phyloP scores from a whole-genome alignment of 2,797 vertebrate species.

The Denticeps clupeoides region DNA sequence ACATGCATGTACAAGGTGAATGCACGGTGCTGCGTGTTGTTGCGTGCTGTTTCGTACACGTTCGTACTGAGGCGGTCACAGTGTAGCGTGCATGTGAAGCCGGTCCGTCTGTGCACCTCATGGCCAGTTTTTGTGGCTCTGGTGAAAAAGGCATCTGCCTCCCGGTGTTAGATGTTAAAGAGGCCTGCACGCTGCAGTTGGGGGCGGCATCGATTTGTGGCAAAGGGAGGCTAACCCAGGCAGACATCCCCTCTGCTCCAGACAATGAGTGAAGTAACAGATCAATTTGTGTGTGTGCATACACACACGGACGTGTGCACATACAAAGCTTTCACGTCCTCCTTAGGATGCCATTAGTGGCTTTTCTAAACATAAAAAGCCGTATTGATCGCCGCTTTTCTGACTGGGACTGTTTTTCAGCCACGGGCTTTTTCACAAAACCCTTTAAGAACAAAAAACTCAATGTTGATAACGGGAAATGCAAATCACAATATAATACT shows the following conservation, averaged over 20 bases:
- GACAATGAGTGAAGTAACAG: slow-evolving; percentile 60
- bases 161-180: not conserved
- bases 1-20: too few species aligned
- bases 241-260: slow-evolving; percentile 45
- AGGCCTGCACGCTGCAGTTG: slow-evolving; percentile 11
- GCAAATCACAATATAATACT: too few species aligned
- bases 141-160: slow-evolving; percentile 1
- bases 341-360: slow-evolving; percentile 52
- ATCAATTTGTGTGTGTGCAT: slow-evolving; percentile 52
- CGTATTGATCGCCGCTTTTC: slow-evolving; percentile 46
- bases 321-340: slow-evolving; percentile 32
- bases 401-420: slow-evolving; percentile 36
- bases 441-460: too few species aligned
- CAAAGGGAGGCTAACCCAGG: slow-evolving; percentile 44
- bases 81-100: too few species aligned
- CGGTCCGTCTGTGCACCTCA: too few species aligned
- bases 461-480: too few species aligned
- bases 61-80: too few species aligned
- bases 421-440: slow-evolving; percentile 30
- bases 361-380: slow-evolving; percentile 50
- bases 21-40: too few species aligned
- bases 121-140: slow-evolving; percentile 1
- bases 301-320: not conserved
- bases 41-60: too few species aligned
- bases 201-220: slow-evolving; percentile 22